Evolutionary conservation across 2,888 invertebrate species (phyloP).

Genomic region (Serripes groenlandicus): DNA sequence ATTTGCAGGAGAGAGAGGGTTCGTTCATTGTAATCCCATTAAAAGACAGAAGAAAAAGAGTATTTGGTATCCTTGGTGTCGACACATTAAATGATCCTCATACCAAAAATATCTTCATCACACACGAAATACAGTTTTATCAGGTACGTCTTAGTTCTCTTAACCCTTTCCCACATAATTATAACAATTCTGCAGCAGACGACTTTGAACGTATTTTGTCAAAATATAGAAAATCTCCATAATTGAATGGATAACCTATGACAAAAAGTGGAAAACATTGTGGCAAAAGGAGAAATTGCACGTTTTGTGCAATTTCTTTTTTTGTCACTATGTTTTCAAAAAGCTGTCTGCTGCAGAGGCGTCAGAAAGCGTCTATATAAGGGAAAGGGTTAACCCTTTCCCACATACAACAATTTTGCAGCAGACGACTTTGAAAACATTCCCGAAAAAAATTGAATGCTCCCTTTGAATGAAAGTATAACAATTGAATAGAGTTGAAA

Average conservation of each 20-base stretch:
- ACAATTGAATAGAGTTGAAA: no score
- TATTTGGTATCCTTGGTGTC: constrained; percentile 85
- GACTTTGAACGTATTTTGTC: no score
- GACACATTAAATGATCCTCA: constrained; percentile 85
- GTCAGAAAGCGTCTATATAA: no score
- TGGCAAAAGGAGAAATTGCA: neutral
- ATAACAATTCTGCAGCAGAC: neutral
- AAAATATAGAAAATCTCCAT: no score
- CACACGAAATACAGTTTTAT: constrained; percentile 86
- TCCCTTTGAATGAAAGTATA: no score
- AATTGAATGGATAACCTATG: no score
- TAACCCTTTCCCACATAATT: neutral
- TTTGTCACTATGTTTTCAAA: no score
- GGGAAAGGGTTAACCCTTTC: no score
- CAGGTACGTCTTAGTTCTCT: constrained; percentile 78
- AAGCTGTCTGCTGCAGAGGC: no score
- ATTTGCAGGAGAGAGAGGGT: constrained; percentile 82
- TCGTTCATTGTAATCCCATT: constrained; percentile 85
- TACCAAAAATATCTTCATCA: constrained; percentile 84
- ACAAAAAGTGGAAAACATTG: neutral
- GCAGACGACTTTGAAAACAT: no score
- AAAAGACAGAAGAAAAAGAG: constrained; percentile 84
- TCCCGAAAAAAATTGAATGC: no score
- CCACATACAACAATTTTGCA: no score
- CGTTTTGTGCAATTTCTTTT: neutral